Base-by-base conservation (phyloP, 2,797 vertebrate species). In the Clamator glandarius region DNA sequence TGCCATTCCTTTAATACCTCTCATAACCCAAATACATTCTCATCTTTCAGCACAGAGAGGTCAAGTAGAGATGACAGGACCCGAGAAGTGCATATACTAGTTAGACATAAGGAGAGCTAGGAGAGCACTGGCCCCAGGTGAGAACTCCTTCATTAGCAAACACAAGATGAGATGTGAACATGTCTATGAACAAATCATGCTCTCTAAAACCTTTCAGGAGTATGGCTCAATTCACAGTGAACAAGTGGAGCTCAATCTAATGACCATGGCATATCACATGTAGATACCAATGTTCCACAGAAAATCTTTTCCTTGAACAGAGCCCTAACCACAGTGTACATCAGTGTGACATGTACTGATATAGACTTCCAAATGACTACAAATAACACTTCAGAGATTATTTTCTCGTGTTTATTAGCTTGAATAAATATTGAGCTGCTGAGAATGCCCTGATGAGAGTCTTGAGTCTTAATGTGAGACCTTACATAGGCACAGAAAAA, bases 391-490 rank as follows among this genome's bases (percentile, higher is more conserved):
- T 79, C 48, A 81, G 70, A 72, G 41, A 79, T 84, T 90, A 78
- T 69, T 84, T 95, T 91, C 51, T 81, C 72, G 81, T 68, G 23
- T 57, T 89, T 73, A 78, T 58, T 66, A 88, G 55, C 69, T 73
- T 91, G 80, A 88, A 81, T 44, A 92, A 90, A 89, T 75, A 80
- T 0, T 62, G 26, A 91, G 29, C 35, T 55, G 82, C 51, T 86
- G 66, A 80, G 55, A 90, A 87, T 62, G 59, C 54, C 72, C 51
- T 73, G 55, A n/a, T 72, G 51, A 87, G 72, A 83, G 58, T 75
- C 73, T 39, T 72, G 69, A 85, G 83, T 64, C 73, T 83, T 77
- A 93, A 61, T 33, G 39, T 15, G 17, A 78, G 28, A 72, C 54
- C 55, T 79, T 84, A 84, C 39, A 63, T 4, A 69, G 55, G 59